Evolutionary conservation across 2,113 vertebrate genomes (phyloP), one percentile per base, ranked within the genome.

Genomic region (Ochotona princeps): DNA sequence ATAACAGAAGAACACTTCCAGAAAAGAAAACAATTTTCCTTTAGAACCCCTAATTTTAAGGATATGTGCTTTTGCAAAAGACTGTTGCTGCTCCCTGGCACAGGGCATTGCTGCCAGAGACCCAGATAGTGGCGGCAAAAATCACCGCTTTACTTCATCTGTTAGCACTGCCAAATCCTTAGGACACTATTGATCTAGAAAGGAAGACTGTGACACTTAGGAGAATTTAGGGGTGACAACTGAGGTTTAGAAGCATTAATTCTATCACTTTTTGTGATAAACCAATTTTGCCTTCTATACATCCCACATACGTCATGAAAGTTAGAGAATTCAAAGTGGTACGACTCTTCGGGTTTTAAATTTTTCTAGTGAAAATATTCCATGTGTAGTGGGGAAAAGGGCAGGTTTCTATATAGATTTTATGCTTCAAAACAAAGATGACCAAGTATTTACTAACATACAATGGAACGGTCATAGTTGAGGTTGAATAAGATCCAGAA

Each of bases 31-130:
- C n/a, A 91, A 72, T 44, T 94, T 94, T 35, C 35, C 60, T 83
- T 87, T 75, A 44, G 89, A 93, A 69, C 30, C 69, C 70, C 0
- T 89, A 93, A 96, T 69, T 95, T 72, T 79, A 94, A 92, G 73
- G 85, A 89, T 81, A 23, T 84, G 25, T 66, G 60, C 85, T 89
- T 92, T 73, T 75, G 83, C 60, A 91, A 90, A 91, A 44, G 38
- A 89, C 75, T 12, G 69, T 54, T 67, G 25, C 54, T 89, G 70
- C 35, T 49, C 38, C 76, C 32, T 82, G 57, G 51, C 75, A 92
- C 6, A 38, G 5, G 35, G 14, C 23, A 47, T 63, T 94, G 94
- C 76, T 76, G 57, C 61, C 67, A 73, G 28, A 35, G 38, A 14
- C 73, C 38, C 83, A 72, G 87, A 28, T 87, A 23, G 72, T 74